phyloP scores from a whole-genome alignment of 2,113 vertebrate species.

The Sceloporus tristichus region DNA sequence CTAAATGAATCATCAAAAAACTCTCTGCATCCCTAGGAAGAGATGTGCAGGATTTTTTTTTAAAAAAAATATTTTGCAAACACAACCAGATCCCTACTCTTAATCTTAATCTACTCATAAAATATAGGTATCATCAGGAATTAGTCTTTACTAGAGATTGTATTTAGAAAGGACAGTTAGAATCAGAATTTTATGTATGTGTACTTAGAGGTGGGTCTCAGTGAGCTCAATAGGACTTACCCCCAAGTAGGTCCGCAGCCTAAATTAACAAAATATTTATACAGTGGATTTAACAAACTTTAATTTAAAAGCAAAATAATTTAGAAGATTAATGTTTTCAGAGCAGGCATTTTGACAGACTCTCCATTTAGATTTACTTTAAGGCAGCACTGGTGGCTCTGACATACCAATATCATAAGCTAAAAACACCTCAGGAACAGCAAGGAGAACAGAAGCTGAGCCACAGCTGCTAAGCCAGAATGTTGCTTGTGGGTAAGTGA shows the following conservation, averaged over 20 bases:
- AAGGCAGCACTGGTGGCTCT: conserved; percentile 13
- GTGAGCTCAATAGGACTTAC: too few species aligned
- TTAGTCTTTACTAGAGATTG: background rate
- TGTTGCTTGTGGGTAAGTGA: background rate
- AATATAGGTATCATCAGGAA: background rate
- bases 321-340: conserved; percentile 9
- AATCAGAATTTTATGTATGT: background rate
- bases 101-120: conserved; percentile 6
- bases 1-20: conserved; percentile 15
- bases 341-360: background rate
- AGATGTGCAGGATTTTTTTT: background rate
- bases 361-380: conserved; percentile 12
- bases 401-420: conserved; percentile 6
- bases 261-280: background rate
- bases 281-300: background rate
- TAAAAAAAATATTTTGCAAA: background rate
- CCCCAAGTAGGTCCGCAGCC: background rate
- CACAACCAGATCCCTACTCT: conserved; percentile 7
- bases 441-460: conserved; percentile 30
- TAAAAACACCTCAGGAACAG: background rate
- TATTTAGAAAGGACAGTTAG: background rate
- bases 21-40: background rate
- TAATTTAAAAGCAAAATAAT: conserved; percentile 8
- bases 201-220: background rate
- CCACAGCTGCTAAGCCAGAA: background rate